phyloP scores from a whole-genome alignment of 2,113 vertebrate species.

The Parotia lawesii region DNA sequence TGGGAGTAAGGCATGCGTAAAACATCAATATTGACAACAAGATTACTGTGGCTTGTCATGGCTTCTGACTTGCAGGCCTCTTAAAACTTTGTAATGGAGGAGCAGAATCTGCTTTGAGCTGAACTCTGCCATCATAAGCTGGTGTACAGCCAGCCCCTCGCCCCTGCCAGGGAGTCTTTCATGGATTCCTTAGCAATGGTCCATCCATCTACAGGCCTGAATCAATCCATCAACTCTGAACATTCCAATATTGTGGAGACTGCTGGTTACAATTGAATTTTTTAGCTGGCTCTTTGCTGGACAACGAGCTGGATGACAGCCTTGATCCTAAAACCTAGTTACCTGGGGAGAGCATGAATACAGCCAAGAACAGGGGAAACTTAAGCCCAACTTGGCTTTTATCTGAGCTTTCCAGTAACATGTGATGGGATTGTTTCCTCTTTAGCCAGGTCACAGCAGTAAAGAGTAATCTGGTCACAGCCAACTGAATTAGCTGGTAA shows the following conservation, averaged over 20 bases:
- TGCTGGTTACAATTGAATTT: neutral
- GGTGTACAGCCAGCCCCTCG: neutral
- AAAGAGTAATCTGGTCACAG: neutral
- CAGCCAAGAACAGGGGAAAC: neutral
- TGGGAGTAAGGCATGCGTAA: constrained; percentile 12
- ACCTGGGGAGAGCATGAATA: neutral
- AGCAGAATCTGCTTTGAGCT: neutral
- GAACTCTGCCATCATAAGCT: neutral
- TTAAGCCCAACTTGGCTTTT: neutral
- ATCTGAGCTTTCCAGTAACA: neutral
- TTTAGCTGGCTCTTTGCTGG: neutral
- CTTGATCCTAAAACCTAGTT: neutral
- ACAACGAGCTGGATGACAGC: neutral
- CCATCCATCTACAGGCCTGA: neutral
- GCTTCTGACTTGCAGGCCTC: constrained; percentile 15
- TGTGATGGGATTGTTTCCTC: neutral
- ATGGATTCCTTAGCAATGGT: neutral
- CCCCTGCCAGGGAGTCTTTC: neutral
- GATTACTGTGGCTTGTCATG: neutral
- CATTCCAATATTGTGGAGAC: neutral
- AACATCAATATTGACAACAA: constrained; percentile 30
- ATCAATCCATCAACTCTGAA: neutral
- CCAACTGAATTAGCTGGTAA: neutral
- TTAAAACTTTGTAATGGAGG: neutral
- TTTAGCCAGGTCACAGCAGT: neutral